phyloP scores from a whole-genome alignment of 2,113 vertebrate genomes.

The Pan troglodytes region DNA sequence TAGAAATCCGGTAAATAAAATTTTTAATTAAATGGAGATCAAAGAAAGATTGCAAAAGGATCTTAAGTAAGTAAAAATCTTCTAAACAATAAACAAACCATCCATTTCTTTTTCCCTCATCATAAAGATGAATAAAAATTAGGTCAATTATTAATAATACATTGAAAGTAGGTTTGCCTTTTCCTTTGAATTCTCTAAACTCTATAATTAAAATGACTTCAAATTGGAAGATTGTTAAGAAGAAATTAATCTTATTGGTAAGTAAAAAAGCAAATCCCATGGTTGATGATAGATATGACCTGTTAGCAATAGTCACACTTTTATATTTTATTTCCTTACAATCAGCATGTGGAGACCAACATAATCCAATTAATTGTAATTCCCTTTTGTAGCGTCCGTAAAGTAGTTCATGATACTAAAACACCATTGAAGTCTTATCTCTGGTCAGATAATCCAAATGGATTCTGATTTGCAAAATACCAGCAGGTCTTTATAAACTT shows the following conservation, averaged over 20 bases:
- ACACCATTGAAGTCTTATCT: slow-evolving; percentile 88
- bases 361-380: slow-evolving; percentile 90
- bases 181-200: slow-evolving; percentile 81
- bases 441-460: slow-evolving; percentile 85
- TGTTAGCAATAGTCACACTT: slow-evolving; percentile 84
- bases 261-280: slow-evolving; percentile 85
- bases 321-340: slow-evolving; percentile 83
- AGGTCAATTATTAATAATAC: slow-evolving; percentile 64
- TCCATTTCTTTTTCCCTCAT: slow-evolving; percentile 36
- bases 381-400: slow-evolving; percentile 84
- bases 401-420: slow-evolving; percentile 83
- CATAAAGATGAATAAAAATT: slow-evolving; percentile 63
- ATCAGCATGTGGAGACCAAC: slow-evolving; percentile 84
- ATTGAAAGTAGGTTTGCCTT: slow-evolving; percentile 74
- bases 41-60: slow-evolving; percentile 20
- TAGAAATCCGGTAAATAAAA: slow-evolving; percentile 6
- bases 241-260: slow-evolving; percentile 87
- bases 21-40: slow-evolving; percentile 38
- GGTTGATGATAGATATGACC: slow-evolving; percentile 84
- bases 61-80: slow-evolving; percentile 45
- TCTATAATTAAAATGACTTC: slow-evolving; percentile 82
- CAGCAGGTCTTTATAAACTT: slow-evolving; percentile 81
- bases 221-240: slow-evolving; percentile 81
- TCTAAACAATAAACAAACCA: slow-evolving; percentile 62
- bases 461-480: slow-evolving; percentile 83